phyloP scores from a whole-genome alignment of 2,113 vertebrate genomes.

The Pituophis catenifer region DNA sequence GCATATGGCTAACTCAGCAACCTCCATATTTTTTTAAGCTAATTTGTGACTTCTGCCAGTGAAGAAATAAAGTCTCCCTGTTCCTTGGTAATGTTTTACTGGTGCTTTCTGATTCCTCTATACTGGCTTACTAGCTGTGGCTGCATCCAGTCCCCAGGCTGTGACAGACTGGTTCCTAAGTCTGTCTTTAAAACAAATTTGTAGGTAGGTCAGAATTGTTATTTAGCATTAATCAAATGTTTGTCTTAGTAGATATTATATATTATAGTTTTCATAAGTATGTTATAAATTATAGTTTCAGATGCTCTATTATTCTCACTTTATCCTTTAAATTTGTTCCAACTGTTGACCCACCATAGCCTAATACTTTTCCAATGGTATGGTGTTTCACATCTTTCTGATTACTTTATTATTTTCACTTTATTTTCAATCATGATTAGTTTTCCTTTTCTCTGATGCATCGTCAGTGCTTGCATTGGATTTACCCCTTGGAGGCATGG shows the following conservation, averaged over 20 bases:
- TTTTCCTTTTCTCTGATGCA: background rate
- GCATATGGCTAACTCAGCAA: background rate
- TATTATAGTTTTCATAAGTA: background rate
- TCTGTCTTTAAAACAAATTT: background rate
- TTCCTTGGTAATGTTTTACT: background rate
- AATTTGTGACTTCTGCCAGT: background rate
- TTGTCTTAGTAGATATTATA: background rate
- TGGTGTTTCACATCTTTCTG: background rate
- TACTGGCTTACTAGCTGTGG: background rate
- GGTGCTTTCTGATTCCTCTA: background rate
- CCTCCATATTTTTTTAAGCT: background rate
- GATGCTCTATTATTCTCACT: background rate
- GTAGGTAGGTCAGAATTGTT: background rate
- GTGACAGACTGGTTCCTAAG: background rate
- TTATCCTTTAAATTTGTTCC: background rate
- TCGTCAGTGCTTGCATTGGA: background rate
- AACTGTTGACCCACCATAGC: background rate
- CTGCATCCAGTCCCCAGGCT: background rate
- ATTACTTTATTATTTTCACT: background rate
- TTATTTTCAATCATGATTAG: background rate
- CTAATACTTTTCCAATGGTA: background rate
- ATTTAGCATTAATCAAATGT: background rate
- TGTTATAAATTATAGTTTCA: background rate
- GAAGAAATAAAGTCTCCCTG: background rate
- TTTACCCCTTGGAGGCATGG: background rate